Percentiles rank a stretch among this genome's conserved stretches.
Conservation (phyloP, 2,888 invertebrate genomes). For the Xylota segnis region DNA sequence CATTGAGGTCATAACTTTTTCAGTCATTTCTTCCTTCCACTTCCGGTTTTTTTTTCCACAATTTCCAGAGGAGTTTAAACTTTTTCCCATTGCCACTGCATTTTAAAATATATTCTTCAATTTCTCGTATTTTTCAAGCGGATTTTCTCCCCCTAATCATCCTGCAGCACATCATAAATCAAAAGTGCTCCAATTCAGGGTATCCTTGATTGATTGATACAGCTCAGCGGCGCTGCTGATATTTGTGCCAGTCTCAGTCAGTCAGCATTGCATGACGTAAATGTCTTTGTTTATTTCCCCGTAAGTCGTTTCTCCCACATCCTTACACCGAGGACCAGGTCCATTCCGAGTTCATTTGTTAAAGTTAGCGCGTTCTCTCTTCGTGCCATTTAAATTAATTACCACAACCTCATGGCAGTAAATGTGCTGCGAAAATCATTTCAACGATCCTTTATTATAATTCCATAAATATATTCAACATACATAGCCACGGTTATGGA, state of each 20-base stretch:
- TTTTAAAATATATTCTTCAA: constrained; percentile 5
- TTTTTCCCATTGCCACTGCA: neutral
- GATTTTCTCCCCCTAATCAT: constrained; percentile 17
- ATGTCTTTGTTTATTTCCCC: constrained; percentile 6
- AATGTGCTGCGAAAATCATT: constrained; percentile 53
- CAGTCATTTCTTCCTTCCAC: neutral
- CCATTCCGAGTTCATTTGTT: constrained; percentile 10
- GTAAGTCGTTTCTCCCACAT: neutral
- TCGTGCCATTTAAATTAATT: constrained; percentile 51
- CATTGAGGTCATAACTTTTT: neutral
- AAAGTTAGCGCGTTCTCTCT: constrained; percentile 9
- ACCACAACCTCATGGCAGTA: constrained; percentile 47
- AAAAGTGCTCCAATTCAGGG: constrained; percentile 18
- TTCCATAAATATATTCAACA: constrained; percentile 41
- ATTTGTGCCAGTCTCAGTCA: constrained; percentile 29
- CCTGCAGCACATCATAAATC: constrained; percentile 34
- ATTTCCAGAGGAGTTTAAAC: neutral
- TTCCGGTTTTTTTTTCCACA: neutral
- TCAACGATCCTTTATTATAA: constrained; percentile 51
- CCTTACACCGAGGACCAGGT: neutral
- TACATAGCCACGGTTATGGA: constrained; percentile 27
- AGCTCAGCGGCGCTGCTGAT: constrained; percentile 20
- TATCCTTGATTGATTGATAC: constrained; percentile 29
- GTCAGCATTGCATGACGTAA: neutral
- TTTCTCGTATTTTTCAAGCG: neutral